A percentile compares a stretch with the other conserved stretches of the same genome.
Conservation (phyloP, 2,797 vertebrate species). For the Netta rufina region DNA sequence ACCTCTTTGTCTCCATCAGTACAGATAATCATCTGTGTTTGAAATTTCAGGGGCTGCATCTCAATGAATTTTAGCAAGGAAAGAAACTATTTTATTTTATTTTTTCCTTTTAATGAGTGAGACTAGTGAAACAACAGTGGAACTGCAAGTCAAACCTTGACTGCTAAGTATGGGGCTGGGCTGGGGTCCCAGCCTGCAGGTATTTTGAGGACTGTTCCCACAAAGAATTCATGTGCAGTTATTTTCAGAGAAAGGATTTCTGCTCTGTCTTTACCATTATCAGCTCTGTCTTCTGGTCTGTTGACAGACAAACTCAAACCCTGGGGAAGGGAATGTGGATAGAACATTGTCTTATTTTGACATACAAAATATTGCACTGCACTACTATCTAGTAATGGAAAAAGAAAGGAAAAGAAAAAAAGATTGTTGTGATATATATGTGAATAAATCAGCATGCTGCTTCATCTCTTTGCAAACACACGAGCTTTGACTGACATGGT, state of each 20-base stretch:
- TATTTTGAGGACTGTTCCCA: not conserved
- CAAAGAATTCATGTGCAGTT: not conserved
- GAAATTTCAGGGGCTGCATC: not conserved
- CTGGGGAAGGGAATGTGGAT: not conserved
- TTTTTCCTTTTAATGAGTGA: not conserved
- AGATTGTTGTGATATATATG: slow-evolving; percentile 9
- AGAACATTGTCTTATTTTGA: slow-evolving; percentile 51
- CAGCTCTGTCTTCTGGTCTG: not conserved
- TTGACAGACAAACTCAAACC: slow-evolving; percentile 7
- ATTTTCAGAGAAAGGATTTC: slow-evolving; percentile 19
- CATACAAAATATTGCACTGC: slow-evolving; percentile 31
- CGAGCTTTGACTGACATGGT: slow-evolving; percentile 47
- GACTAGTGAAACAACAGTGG: not conserved
- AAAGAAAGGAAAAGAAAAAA: not conserved
- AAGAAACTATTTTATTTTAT: not conserved
- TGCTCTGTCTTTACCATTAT: not conserved
- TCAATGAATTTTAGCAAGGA: not conserved
- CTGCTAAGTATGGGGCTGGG: not conserved
- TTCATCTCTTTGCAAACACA: slow-evolving; percentile 35
- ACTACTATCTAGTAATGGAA: not conserved
- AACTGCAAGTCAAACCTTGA: not conserved
- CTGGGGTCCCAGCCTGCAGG: not conserved
- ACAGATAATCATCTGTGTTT: not conserved
- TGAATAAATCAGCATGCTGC: slow-evolving; percentile 22
- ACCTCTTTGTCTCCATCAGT: not conserved